Percentiles rank a stretch among this genome's conserved stretches.
phyloP scores from a whole-genome alignment of 2,888 invertebrate species.

The Stenchaetothrips biformis region DNA sequence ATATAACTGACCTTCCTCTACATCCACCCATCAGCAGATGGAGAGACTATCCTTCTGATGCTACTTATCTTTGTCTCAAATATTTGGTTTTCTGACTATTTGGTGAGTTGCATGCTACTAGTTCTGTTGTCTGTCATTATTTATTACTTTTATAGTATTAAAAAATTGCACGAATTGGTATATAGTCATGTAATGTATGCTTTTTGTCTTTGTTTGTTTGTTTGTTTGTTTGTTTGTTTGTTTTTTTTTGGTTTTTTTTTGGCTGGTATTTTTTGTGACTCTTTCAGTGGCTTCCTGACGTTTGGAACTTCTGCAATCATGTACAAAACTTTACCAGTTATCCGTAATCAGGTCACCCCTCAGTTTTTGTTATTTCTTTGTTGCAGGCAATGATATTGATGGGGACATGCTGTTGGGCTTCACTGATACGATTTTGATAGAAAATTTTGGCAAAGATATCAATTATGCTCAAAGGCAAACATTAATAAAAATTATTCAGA shows the following conservation, averaged over 20 bases:
- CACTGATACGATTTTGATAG: not conserved
- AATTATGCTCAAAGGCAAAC: not conserved
- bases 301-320: too few species aligned
- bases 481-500: not conserved
- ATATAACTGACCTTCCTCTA: not conserved
- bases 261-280: not conserved
- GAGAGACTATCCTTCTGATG: not conserved
- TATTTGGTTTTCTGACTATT: not conserved
- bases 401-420: too few species aligned
- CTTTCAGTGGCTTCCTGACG: not conserved
- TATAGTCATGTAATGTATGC: not conserved
- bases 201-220: not conserved
- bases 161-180: not conserved
- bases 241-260: not conserved
- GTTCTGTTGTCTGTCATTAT: not conserved
- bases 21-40: not conserved
- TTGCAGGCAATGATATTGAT: too few species aligned
- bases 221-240: too few species aligned
- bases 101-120: not conserved
- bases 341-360: too few species aligned
- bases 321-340: too few species aligned
- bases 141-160: not conserved
- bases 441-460: not conserved
- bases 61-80: not conserved
- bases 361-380: too few species aligned